Conservation (phyloP, 2,888 invertebrate genomes). For the Apamea anceps region DNA sequence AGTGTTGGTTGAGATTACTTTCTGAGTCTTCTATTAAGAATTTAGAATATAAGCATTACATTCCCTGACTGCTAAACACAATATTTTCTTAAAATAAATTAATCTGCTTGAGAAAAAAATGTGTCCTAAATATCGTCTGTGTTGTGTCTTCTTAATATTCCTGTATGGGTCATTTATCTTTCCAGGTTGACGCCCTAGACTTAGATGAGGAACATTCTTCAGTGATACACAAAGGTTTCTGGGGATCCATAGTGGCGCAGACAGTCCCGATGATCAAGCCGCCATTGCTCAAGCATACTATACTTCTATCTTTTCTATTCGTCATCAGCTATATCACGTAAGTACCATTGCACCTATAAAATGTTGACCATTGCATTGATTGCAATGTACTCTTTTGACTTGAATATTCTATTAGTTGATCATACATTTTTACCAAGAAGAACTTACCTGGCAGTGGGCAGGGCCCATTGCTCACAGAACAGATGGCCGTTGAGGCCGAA, state of each 20-base stretch:
- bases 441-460: too few species aligned
- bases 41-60: not conserved
- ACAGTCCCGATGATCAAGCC: conserved; percentile 86
- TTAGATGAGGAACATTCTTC: conserved; percentile 65
- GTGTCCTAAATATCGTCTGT: not conserved
- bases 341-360: conserved; percentile 8
- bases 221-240: conserved; percentile 58
- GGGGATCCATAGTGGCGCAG: conserved; percentile 81
- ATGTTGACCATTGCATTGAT: not conserved
- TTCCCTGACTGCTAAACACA: not conserved
- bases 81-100: not conserved
- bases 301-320: conserved; percentile 63
- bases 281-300: conserved; percentile 74
- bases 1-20: not conserved
- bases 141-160: not conserved
- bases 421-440: not conserved
- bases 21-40: not conserved
- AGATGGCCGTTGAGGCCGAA: too few species aligned
- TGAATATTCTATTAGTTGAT: not conserved
- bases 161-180: not conserved
- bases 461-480: too few species aligned
- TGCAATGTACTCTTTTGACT: not conserved
- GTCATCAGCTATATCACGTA: conserved; percentile 75
- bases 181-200: conserved; percentile 64
- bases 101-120: not conserved